phyloP scores from a whole-genome alignment of 2,888 invertebrate species.

The Hirtodrosophila alboralis region DNA sequence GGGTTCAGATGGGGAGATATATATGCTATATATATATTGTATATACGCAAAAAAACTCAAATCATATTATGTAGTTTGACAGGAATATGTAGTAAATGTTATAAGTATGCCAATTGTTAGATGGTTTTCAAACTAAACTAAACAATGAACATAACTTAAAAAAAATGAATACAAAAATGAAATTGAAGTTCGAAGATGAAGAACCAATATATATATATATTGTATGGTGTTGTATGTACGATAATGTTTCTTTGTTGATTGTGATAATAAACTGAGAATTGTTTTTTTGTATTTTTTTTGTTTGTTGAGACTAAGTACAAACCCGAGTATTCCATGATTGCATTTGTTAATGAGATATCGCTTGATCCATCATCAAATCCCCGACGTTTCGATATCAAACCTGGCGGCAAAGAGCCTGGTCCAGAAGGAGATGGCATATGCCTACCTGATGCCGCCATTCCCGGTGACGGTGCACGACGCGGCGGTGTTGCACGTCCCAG shows the following conservation, averaged over 20 bases:
- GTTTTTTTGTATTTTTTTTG: too few species aligned
- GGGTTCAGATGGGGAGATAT: too few species aligned
- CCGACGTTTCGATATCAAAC: conserved; percentile 89
- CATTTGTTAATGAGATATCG: conserved; percentile 93
- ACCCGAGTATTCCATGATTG: conserved; percentile 95
- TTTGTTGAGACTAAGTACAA: conserved; percentile 83
- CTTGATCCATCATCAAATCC: conserved; percentile 91
- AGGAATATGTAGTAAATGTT: conserved; percentile 11
- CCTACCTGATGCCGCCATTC: conserved; percentile 88
- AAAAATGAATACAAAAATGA: conserved; percentile 17
- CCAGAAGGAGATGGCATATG: conserved; percentile 93
- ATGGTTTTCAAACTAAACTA: conserved; percentile 30
- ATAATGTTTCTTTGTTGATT: conserved; percentile 40
- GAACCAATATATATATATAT: conserved; percentile 42
- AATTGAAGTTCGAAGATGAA: conserved; percentile 42
- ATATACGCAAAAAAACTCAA: conserved; percentile 20
- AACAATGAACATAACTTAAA: conserved; percentile 22
- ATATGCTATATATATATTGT: conserved; percentile 20
- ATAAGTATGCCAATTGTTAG: conserved; percentile 34
- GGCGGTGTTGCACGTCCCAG: conserved; percentile 94
- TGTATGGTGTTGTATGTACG: conserved; percentile 57
- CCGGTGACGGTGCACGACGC: conserved; percentile 93
- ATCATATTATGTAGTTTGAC: conserved; percentile 26
- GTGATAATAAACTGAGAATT: conserved; percentile 53
- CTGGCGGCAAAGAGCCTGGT: conserved; percentile 91